Percentiles rank a stretch among this genome's conserved stretches.
phyloP scores from a whole-genome alignment of 2,797 vertebrate genomes.

The Mormyrus hasselquistii region DNA sequence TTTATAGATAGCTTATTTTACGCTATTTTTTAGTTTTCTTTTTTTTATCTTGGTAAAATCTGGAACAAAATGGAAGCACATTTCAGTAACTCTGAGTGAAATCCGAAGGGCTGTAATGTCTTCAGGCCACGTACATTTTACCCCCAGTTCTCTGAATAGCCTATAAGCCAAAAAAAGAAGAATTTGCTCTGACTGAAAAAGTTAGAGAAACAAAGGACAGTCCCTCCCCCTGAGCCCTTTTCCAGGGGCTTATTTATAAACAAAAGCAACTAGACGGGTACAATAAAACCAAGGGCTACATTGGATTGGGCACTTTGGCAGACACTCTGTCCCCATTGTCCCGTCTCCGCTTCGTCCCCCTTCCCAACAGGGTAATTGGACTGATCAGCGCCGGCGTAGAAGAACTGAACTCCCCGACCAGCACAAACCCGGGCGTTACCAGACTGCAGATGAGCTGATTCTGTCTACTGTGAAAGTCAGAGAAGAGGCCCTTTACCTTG shows the following conservation, averaged over 20 bases:
- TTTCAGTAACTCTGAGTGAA: conserved; percentile 34
- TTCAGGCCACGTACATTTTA: conserved; percentile 48
- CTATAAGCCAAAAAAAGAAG: background rate
- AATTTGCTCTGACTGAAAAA: background rate
- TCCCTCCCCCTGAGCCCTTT: conserved; percentile 42
- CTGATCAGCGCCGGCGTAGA: conserved; percentile 41
- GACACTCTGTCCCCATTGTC: conserved; percentile 14
- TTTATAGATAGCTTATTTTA: background rate
- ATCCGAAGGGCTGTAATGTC: background rate
- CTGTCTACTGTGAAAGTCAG: conserved; percentile 28
- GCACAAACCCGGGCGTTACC: conserved; percentile 4
- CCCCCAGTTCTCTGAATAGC: conserved; percentile 39
- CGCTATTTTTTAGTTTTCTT: background rate
- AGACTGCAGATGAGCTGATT: conserved; percentile 34
- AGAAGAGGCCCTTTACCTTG: conserved; percentile 23
- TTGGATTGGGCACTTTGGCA: conserved; percentile 36
- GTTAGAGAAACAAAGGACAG: background rate
- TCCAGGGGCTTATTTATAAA: conserved; percentile 54
- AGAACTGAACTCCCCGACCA: conserved; percentile 37
- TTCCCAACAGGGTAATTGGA: conserved; percentile 41
- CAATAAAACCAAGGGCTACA: conserved; percentile 34
- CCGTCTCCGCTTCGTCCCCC: background rate
- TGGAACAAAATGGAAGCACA: conserved; percentile 53
- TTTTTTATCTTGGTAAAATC: background rate
- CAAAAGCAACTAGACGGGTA: conserved; percentile 38